phyloP scores from a whole-genome alignment of 2,797 vertebrate genomes.

The Epinephelus malabaricus region DNA sequence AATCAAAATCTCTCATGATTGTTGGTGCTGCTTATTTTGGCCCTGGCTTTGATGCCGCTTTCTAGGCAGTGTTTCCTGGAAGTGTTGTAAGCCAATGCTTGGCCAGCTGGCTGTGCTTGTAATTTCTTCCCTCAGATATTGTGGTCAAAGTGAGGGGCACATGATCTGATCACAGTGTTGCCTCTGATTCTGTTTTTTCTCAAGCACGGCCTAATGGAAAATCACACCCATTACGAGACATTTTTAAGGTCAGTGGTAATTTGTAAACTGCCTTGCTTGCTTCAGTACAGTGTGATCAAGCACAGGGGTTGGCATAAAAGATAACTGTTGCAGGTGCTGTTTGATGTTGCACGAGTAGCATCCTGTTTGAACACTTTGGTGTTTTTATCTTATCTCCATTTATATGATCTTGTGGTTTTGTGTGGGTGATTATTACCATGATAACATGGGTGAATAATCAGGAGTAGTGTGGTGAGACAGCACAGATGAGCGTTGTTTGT shows the following conservation, averaged over 20 bases:
- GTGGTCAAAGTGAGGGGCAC: slow-evolving; percentile 7
- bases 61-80: slow-evolving; percentile 40
- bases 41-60: slow-evolving; percentile 29
- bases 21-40: slow-evolving; percentile 10
- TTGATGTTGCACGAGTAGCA: not conserved
- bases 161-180: slow-evolving; percentile 9
- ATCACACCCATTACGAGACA: not conserved
- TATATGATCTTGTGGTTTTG: not conserved
- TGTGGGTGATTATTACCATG: not conserved
- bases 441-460: not conserved
- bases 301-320: not conserved
- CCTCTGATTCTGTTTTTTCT: slow-evolving; percentile 6
- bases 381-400: not conserved
- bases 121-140: slow-evolving; percentile 27
- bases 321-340: not conserved
- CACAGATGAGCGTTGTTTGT: slow-evolving; percentile 16
- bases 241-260: not conserved
- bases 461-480: not conserved
- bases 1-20: slow-evolving; percentile 21
- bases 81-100: slow-evolving; percentile 7
- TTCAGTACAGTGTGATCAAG: slow-evolving; percentile 1
- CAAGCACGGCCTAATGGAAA: not conserved
- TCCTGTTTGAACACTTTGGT: not conserved
- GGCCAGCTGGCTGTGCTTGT: slow-evolving; percentile 34
- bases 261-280: not conserved